phyloP scores from a whole-genome alignment of 2,797 vertebrate species.

The Eidolon dupreanum region DNA sequence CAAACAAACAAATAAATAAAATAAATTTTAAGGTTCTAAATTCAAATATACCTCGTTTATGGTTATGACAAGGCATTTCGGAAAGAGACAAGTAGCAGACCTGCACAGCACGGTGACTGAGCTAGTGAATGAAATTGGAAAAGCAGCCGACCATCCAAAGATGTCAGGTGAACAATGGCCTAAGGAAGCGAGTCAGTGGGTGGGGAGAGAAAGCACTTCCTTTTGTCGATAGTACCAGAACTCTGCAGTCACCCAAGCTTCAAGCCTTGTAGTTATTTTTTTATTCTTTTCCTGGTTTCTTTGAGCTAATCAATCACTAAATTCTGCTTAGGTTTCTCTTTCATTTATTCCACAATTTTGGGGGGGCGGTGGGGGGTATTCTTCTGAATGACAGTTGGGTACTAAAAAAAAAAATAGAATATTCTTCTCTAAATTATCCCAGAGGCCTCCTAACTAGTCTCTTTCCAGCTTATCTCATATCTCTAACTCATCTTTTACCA shows the following conservation, averaged over 20 bases:
- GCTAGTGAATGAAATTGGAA: neutral
- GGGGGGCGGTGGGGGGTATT: too few relatives aligned
- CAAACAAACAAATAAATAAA: too few relatives aligned
- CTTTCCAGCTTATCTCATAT: neutral
- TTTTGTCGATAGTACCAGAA: neutral
- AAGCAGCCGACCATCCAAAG: neutral
- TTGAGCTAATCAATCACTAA: constrained; percentile 44
- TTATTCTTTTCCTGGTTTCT: neutral
- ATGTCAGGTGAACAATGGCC: neutral
- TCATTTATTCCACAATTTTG: neutral
- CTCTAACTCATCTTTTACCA: neutral
- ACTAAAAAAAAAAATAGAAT: neutral
- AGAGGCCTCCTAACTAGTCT: neutral
- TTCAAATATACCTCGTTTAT: neutral
- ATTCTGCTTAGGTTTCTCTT: constrained; percentile 36
- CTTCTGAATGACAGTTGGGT: neutral
- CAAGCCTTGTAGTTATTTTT: neutral
- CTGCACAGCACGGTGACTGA: neutral
- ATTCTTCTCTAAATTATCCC: neutral
- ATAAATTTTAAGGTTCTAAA: neutral
- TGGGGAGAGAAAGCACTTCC: neutral
- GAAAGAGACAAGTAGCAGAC: neutral
- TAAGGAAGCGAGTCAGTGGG: neutral
- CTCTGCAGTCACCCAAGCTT: neutral
- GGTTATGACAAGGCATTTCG: constrained; percentile 15